These are phyloP conservation scores for Sebastes itinus DNA, from an alignment of 2,797 vertebrate genomes.

Conservation along the genomic window DNA sequence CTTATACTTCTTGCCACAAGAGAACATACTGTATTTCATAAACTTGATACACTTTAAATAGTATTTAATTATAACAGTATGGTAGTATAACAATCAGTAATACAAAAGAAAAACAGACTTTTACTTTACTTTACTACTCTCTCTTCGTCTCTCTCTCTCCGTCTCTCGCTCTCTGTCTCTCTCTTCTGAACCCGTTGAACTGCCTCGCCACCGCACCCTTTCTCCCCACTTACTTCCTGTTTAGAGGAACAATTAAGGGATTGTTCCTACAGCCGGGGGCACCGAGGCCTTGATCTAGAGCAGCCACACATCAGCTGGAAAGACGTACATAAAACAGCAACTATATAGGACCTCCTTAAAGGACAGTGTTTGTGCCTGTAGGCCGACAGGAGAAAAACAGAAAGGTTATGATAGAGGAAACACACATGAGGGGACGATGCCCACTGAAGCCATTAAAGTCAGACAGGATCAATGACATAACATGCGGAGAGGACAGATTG, in stretches of 20 bases:
- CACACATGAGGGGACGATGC: neutral
- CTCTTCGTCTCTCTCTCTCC: neutral
- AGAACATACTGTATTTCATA: neutral
- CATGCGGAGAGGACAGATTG: neutral
- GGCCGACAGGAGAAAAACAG: neutral
- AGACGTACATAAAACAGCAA: conserved; percentile 41
- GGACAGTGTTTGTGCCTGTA: neutral
- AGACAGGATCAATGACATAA: neutral
- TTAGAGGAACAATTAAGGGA: conserved; percentile 75
- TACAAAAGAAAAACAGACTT: neutral
- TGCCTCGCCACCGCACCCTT: conserved; percentile 44
- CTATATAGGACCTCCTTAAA: conserved; percentile 10
- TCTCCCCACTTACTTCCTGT: conserved; percentile 77
- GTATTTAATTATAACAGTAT: neutral
- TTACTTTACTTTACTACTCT: neutral
- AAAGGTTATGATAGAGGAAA: conserved; percentile 4
- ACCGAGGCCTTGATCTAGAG: conserved; percentile 57
- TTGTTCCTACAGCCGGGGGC: conserved; percentile 60
- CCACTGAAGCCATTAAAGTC: neutral
- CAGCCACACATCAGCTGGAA: conserved; percentile 45
- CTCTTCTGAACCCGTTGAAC: conserved; percentile 70
- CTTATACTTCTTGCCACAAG: too few species aligned
- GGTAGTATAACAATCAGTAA: neutral
- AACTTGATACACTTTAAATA: neutral
- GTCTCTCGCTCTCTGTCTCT: conserved; percentile 11